Percentiles rank a stretch among this genome's conserved stretches.
Conservation (phyloP, 2,888 invertebrate genomes). For the Norana najaformis region DNA sequence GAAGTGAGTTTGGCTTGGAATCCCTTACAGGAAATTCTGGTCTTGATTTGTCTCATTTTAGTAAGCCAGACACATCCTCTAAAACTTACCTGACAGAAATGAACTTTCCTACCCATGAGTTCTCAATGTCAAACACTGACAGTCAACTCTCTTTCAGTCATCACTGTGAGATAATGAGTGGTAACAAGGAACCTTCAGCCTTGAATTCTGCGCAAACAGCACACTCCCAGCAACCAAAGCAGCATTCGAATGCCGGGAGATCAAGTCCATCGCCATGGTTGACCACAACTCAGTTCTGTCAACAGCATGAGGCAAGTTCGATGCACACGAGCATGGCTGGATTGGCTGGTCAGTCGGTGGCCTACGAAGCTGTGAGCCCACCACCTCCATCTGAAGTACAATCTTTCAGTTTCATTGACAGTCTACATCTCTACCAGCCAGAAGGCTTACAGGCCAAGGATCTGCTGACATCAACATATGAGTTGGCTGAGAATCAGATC, state of each 20-base stretch:
- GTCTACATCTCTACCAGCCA: constrained; percentile 15
- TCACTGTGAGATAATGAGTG: constrained; percentile 15
- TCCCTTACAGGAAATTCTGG: neutral
- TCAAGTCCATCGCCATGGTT: neutral
- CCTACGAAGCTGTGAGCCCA: constrained; percentile 29
- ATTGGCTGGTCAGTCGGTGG: neutral
- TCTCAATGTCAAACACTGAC: neutral
- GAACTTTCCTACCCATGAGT: constrained; percentile 8
- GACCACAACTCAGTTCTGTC: neutral
- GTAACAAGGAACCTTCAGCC: neutral
- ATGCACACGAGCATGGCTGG: neutral
- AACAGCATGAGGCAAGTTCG: neutral
- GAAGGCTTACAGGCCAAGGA: constrained; percentile 14
- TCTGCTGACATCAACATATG: neutral
- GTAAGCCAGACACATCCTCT: neutral
- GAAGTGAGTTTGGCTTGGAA: neutral
- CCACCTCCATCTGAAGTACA: constrained; percentile 22
- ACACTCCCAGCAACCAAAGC: constrained; percentile 19
- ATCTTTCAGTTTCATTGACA: constrained; percentile 18
- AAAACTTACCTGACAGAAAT: constrained; percentile 18
- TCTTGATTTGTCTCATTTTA: constrained; percentile 18
- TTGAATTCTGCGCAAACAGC: neutral
- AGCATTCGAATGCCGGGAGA: neutral
- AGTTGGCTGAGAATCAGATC: constrained; percentile 18
- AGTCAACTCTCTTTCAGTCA: neutral